Evolutionary conservation across 1,140 invertebrate species (phyloP), one percentile per base, ranked within the genome.

Genomic region (Colletes gigas): DNA sequence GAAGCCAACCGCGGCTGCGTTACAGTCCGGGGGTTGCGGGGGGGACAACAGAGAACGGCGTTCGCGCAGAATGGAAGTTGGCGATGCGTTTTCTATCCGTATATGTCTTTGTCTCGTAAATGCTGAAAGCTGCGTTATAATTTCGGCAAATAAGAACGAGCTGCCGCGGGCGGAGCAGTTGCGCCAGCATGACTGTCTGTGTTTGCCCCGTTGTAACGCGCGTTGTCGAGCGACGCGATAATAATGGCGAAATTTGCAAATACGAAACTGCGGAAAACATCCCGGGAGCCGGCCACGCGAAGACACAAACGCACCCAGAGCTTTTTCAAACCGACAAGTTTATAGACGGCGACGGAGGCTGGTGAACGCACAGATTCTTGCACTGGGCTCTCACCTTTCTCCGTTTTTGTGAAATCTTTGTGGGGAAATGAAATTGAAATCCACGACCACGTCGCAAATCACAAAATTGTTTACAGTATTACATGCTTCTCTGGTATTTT

Each of bases 121-220:
- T 69, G 69, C 8, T 59, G 60, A 39, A 65, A 86, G 52, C 52
- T 52, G n/a, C 69, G 65, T 66, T 75, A 66, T 81, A 87, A 86
- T 86, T 86, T 78, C 17, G 52, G 54, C 59, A 76, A 83, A 86
- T 73, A 73, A 86, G 72, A 75, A 85, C 52, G 47, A 69, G 75
- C 21, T 8, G 44, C 69, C 54, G 10, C 8, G 57, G 62, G 14
- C 54, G 5, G 30, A 30, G 30, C 30, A 30, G 30, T 30, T 47
- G 14, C 44, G 8, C 39, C 8, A 30, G 41, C 6, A 1, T 21
- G 19, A 19, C 19, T 52, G 14, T 21, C 17, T n/a, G 19, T 21
- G 41, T 30, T n/a, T 39, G 65, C 15, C 10, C 17, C 19, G 19
- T 17, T 68, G 65, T n/a, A 47, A 47, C 63, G 30, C 19, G 10